Conservation (phyloP, 2,888 invertebrate species). For the Antheraea assamensis region DNA sequence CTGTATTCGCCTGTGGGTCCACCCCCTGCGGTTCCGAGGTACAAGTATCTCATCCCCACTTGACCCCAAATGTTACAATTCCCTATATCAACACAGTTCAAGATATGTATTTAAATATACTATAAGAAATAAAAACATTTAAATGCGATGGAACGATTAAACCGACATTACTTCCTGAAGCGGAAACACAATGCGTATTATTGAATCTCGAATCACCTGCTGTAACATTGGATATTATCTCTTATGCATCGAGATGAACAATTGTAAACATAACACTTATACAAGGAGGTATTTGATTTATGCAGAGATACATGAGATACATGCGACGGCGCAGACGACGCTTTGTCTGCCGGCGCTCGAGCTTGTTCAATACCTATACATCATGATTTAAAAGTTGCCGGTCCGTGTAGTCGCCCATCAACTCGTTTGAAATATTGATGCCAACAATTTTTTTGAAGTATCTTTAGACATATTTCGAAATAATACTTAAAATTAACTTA, state of each 20-base stretch:
- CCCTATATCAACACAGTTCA: neutral
- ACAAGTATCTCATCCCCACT: too few species aligned
- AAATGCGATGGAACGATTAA: neutral
- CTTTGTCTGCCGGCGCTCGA: slow-evolving; percentile 52
- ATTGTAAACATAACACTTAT: slow-evolving; percentile 32
- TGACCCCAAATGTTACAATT: too few species aligned
- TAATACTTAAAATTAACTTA: neutral
- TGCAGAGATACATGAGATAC: slow-evolving; percentile 40
- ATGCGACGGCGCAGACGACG: slow-evolving; percentile 45
- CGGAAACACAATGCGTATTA: neutral
- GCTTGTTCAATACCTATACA: slow-evolving; percentile 38
- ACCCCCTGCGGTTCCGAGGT: too few species aligned
- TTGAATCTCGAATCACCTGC: slow-evolving; percentile 45
- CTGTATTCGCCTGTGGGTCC: too few species aligned
- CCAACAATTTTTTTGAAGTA: neutral
- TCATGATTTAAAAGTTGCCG: slow-evolving; percentile 39
- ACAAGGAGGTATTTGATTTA: slow-evolving; percentile 40
- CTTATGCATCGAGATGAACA: slow-evolving; percentile 33
- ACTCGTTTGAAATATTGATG: slow-evolving; percentile 29
- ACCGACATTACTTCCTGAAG: slow-evolving; percentile 1
- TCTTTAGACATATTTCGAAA: neutral
- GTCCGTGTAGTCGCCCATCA: slow-evolving; percentile 35
- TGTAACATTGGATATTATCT: slow-evolving; percentile 51
- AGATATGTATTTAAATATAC: neutral
- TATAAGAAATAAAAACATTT: slow-evolving; percentile 10